Conservation (phyloP, 1,140 invertebrate species). For the Drosophila pallidifrons region DNA sequence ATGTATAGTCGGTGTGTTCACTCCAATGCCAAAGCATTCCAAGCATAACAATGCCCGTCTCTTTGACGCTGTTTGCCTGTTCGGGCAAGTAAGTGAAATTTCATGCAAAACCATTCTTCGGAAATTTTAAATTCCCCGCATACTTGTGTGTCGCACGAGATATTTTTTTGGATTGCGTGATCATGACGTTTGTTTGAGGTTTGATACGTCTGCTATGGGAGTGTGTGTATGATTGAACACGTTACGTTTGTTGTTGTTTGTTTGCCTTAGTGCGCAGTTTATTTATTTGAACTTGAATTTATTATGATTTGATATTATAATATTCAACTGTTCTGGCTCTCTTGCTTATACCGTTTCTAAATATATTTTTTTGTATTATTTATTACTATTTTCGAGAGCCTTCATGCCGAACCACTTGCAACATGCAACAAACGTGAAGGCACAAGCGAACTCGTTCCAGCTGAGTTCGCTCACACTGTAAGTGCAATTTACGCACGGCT, state of each 20-base stretch:
- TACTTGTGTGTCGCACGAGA: constrained; percentile 63
- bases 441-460: constrained; percentile 22
- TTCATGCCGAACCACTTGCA: constrained; percentile 18
- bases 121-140: constrained; percentile 83
- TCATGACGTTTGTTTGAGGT: constrained; percentile 29
- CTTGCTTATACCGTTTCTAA: neutral
- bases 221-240: neutral
- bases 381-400: neutral
- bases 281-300: neutral
- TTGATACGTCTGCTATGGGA: constrained; percentile 6
- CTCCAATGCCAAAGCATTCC: constrained; percentile 69
- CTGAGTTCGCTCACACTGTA: constrained; percentile 9
- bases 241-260: constrained; percentile 3
- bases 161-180: constrained; percentile 39
- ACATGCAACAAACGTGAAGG: constrained; percentile 29
- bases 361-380: neutral
- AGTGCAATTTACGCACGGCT: constrained; percentile 55
- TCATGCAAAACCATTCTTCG: constrained; percentile 83
- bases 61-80: constrained; percentile 73
- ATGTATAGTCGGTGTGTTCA: constrained; percentile 32
- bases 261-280: neutral
- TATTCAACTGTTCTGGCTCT: neutral
- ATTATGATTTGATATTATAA: neutral
- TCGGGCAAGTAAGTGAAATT: constrained; percentile 80
- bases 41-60: constrained; percentile 74